Percentiles rank a stretch among this genome's conserved stretches.
Conservation (phyloP, 2,888 invertebrate species). For the Ophion ellenae region DNA sequence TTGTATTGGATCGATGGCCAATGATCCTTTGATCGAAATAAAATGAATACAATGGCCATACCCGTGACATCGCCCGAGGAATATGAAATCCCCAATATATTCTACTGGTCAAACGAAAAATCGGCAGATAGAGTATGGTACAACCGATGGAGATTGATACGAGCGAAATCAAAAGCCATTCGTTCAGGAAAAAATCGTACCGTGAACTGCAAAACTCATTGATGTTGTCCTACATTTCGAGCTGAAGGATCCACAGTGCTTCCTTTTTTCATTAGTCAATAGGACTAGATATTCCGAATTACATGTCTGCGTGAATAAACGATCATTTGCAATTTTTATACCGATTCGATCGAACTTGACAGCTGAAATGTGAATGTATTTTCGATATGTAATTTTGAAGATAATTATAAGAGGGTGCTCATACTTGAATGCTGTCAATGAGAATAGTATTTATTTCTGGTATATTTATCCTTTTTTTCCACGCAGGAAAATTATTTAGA, state of each 20-base stretch:
- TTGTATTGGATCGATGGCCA: constrained; percentile 45
- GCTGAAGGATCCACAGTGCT: neutral
- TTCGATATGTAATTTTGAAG: too few species aligned
- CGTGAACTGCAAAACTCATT: neutral
- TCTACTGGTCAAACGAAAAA: neutral
- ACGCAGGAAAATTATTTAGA: too few species aligned
- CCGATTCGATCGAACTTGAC: too few species aligned
- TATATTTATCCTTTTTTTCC: too few species aligned
- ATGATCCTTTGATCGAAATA: constrained; percentile 56
- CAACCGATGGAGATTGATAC: constrained; percentile 16
- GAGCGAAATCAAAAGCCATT: constrained; percentile 21
- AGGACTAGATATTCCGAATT: neutral
- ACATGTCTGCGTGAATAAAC: too few species aligned
- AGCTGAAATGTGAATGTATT: too few species aligned
- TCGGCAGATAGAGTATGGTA: constrained; percentile 9
- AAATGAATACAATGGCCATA: constrained; percentile 31
- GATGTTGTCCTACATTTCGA: neutral
- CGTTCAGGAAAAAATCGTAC: neutral
- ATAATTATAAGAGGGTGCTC: too few species aligned
- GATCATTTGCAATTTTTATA: too few species aligned
- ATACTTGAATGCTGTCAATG: too few species aligned
- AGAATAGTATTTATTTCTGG: too few species aligned
- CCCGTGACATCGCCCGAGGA: neutral
- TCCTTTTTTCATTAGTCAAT: constrained; percentile 5
- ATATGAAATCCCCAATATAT: constrained; percentile 24